Percentiles rank a stretch among this genome's conserved stretches.
Evolutionary conservation across 1,140 invertebrate species (phyloP).

Genomic region (Cataglyphis hispanica): DNA sequence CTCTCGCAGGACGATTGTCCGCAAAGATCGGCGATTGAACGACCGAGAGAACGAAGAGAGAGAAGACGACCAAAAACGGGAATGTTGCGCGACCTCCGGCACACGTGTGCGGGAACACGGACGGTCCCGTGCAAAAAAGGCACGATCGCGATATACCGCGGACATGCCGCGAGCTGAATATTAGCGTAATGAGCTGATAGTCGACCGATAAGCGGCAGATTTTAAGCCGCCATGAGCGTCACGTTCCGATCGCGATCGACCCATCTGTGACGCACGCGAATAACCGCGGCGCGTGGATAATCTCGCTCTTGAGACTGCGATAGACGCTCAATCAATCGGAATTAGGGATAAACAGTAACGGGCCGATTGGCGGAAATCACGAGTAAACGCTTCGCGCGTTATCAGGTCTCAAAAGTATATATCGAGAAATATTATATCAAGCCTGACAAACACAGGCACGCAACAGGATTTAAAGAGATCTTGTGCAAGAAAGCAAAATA

Average conservation of each 20-base stretch:
- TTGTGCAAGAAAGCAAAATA: background rate
- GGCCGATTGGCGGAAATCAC: slow-evolving; percentile 35
- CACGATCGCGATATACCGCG: slow-evolving; percentile 80
- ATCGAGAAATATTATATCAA: slow-evolving; percentile 8
- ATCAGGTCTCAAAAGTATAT: background rate
- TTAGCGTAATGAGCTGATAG: slow-evolving; percentile 84
- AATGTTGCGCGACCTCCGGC: slow-evolving; percentile 12
- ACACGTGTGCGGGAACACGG: background rate
- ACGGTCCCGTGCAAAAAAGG: slow-evolving; percentile 72
- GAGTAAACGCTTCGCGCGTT: background rate
- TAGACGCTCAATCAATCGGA: slow-evolving; percentile 26
- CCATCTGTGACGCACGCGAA: slow-evolving; percentile 56
- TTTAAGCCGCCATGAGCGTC: slow-evolving; percentile 74
- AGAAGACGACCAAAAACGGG: slow-evolving; percentile 60
- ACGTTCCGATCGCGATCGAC: slow-evolving; percentile 70
- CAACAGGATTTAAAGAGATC: background rate
- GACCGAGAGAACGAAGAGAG: background rate
- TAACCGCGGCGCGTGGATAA: slow-evolving; percentile 57
- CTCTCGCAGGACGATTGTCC: background rate
- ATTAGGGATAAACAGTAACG: slow-evolving; percentile 25
- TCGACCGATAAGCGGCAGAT: slow-evolving; percentile 77
- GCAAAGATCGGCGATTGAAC: slow-evolving; percentile 51
- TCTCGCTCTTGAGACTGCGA: slow-evolving; percentile 17
- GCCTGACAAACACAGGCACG: background rate
- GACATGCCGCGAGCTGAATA: slow-evolving; percentile 81